Base-by-base conservation (phyloP, 2,797 vertebrate genomes). In the Brotula barbata region DNA sequence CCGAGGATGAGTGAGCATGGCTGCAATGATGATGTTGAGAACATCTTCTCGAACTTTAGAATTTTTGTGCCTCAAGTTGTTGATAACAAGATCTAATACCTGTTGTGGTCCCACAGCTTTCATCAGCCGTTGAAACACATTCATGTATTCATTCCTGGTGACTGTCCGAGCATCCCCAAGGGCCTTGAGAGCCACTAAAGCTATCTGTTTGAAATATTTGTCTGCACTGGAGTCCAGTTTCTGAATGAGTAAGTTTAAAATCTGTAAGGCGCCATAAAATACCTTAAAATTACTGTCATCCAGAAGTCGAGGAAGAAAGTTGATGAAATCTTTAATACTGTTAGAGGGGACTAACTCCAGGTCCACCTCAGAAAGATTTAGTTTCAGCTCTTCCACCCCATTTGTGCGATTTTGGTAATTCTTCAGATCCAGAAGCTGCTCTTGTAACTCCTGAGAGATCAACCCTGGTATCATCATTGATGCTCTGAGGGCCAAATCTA, bases 211-310 rank as follows among this genome's bases (percentile, higher is more conserved):
- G 49, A 94, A 81, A 74, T 92, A 93, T 58, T 70, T 77, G 6
- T 84, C 89, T 15, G 91, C 86, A 16, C 68, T 87, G 5, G 66
- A 56, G 14, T 88, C 93, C 41, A 98, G 86, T 59, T 90, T 93
- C 71, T 88, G 73, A 47, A 96, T 91, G 21, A 96, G 86, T 54
- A 95, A 51, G 40, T 92, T 91, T 21, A 94, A 87, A 62, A 91
- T 90, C 74, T 96, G 92, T 69, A 97, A 85, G 0, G 94, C 91
- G 45, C 94, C 91, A 1, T 91, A 90, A 57, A 94, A 85, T 34
- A 93, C 94, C 85, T 90, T 93, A 74, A 96, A 96, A 87, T 95
- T 95, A 66, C 89, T 92, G 80, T 96, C 94, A 1, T 92, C 85
- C 4, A 97, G 85, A 43, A 96, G 90, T 13, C 55, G 85, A 10